A percentile compares a stretch with the other conserved stretches of the same genome.
phyloP scores from a whole-genome alignment of 2,113 vertebrate species.

The Nothocercus julius region DNA sequence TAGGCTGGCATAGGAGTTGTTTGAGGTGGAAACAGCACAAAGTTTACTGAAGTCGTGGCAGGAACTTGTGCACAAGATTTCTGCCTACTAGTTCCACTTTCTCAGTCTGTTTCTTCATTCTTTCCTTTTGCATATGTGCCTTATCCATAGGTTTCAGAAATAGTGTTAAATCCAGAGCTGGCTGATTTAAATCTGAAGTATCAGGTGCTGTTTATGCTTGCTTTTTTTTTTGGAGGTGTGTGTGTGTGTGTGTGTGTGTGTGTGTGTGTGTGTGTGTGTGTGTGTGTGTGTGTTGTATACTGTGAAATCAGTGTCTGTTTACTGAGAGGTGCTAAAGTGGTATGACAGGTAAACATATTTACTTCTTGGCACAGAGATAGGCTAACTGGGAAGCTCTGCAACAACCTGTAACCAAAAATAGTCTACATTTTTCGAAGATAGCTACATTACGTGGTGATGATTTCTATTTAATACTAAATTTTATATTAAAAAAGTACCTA shows the following conservation, averaged over 20 bases:
- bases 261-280: neutral
- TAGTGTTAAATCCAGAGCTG: neutral
- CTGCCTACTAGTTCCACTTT: neutral
- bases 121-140: rapidly evolving
- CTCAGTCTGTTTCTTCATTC: neutral
- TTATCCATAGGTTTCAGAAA: neutral
- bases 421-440: neutral
- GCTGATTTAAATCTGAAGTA: neutral
- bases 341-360: neutral
- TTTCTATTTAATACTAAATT: neutral
- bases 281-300: neutral
- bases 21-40: neutral
- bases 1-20: neutral
- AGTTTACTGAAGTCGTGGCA: neutral
- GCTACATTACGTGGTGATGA: neutral
- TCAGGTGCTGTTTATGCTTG: neutral
- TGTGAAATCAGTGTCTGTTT: neutral
- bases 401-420: neutral
- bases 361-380: neutral
- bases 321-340: neutral
- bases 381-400: neutral
- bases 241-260: neutral
- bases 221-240: neutral
- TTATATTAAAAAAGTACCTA: neutral
- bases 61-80: neutral